Evolutionary conservation across 1,140 invertebrate genomes (phyloP), one percentile per base, ranked within the genome.

Genomic region (Archegozetes longisetosus): DNA sequence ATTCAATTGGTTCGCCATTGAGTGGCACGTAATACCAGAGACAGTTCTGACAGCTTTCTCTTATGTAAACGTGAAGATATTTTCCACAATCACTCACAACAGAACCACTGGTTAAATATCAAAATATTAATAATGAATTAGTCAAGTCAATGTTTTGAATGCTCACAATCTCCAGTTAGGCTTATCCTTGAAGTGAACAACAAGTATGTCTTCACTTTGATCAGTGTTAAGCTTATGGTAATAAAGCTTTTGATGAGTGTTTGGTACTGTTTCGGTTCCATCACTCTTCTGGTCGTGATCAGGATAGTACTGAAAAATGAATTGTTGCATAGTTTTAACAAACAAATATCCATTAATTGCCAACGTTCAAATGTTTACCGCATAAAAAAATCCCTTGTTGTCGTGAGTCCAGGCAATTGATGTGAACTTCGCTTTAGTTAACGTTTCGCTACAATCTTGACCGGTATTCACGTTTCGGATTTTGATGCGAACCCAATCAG

Each of bases 381-480:
- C 61, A 75, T 98, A 98, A 74, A 98, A 98, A 58, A 98, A 78
- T 55, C 93, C 94, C 67, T 83, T 81, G 70, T 96, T 84, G 71
- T 98, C 92, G 68, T 91, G 88, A 40, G 89, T 93, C 93, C 94
- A 98, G 0, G 86, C 78, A 70, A 97, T 80, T 12, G 80, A 77
- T 0, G 88, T 86, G 73, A 89, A 97, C 73, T 96, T 97, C 0
- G 94, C 84, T 70, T 89, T 86, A 66, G 89, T 81, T 60, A 98
- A 74, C 12, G 82, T 75, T 74, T 99, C 95, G 2, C 83, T 78
- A 64, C 90, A 85, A 69, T 97, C 87, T 70, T 90, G 78, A 58
- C 85, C 73, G 29, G 68, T 71, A 22, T 70, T 68, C 12, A 74
- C 73, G 60, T 71, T 70, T 40, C 58, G 48, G 52, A 79, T 75